These are phyloP conservation scores for Erythrolamprus reginae DNA, from an alignment of 2,113 vertebrate genomes.

Conservation along the genomic window DNA sequence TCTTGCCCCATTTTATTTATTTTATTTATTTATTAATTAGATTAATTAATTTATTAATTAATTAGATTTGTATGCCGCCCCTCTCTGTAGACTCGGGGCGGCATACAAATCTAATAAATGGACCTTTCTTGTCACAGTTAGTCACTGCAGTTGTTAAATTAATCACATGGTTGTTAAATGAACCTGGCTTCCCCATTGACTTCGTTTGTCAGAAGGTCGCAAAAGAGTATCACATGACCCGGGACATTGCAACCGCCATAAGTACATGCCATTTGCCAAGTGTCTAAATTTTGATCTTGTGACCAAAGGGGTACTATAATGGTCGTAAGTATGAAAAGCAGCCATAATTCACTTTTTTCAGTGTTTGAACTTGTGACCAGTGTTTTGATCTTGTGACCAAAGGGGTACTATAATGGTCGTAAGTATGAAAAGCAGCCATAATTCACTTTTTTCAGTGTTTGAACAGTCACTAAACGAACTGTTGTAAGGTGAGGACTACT, in stretches of 20 bases:
- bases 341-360: background rate
- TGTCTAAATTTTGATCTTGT: background rate
- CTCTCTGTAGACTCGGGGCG: no score
- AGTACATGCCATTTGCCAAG: background rate
- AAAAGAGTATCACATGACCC: background rate
- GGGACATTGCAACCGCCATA: background rate
- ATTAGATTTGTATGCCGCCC: no score
- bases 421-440: background rate
- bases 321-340: background rate
- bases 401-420: background rate
- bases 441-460: background rate
- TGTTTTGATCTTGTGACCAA: background rate
- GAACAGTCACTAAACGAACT: background rate
- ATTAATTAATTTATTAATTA: no score
- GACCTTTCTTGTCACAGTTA: background rate
- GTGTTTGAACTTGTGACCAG: no score
- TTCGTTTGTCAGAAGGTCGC: background rate
- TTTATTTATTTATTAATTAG: no score
- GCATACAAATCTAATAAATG: no score
- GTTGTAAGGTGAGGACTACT: background rate
- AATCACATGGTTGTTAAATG: background rate
- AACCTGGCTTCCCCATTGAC: background rate
- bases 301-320: background rate
- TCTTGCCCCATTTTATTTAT: background rate
- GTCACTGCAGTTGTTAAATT: background rate